Percentiles rank a stretch among this genome's conserved stretches.
Conservation (phyloP, 2,888 invertebrate genomes). For the Platycnemis pennipes region DNA sequence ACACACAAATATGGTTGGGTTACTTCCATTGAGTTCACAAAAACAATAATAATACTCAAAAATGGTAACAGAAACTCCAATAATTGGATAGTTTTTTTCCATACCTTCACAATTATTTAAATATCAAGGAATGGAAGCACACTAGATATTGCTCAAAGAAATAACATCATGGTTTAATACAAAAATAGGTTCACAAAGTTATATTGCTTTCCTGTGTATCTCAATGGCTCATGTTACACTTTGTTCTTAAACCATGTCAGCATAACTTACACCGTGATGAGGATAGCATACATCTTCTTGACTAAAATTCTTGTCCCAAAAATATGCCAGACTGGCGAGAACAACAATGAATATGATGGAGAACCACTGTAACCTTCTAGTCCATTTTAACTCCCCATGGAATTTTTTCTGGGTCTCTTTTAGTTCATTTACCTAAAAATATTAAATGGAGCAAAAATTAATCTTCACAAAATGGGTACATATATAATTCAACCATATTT, state of each 20-base stretch:
- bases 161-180: slow-evolving; percentile 52
- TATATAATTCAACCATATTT: neutral
- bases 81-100: slow-evolving; percentile 49
- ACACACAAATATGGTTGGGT: slow-evolving; percentile 3
- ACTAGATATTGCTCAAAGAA: slow-evolving; percentile 65
- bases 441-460: neutral
- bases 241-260: neutral
- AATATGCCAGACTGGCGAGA: slow-evolving; percentile 35
- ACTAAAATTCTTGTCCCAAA: slow-evolving; percentile 30
- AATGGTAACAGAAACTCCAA: slow-evolving; percentile 28
- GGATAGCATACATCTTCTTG: slow-evolving; percentile 50
- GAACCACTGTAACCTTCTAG: slow-evolving; percentile 55
- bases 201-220: slow-evolving; percentile 61
- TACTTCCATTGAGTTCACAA: neutral
- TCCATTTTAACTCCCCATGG: slow-evolving; percentile 79
- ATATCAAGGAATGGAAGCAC: slow-evolving; percentile 63
- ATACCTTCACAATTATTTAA: slow-evolving; percentile 10
- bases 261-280: neutral
- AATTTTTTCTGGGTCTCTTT: slow-evolving; percentile 79
- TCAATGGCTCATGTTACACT: slow-evolving; percentile 36
- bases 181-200: slow-evolving; percentile 65
- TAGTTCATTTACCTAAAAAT: slow-evolving; percentile 78
- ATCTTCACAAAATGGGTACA: neutral
- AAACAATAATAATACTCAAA: slow-evolving; percentile 53
- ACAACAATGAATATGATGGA: slow-evolving; percentile 14